Evolutionary conservation across 2,888 invertebrate species (phyloP).

Genomic region (Tenthredo livida): DNA sequence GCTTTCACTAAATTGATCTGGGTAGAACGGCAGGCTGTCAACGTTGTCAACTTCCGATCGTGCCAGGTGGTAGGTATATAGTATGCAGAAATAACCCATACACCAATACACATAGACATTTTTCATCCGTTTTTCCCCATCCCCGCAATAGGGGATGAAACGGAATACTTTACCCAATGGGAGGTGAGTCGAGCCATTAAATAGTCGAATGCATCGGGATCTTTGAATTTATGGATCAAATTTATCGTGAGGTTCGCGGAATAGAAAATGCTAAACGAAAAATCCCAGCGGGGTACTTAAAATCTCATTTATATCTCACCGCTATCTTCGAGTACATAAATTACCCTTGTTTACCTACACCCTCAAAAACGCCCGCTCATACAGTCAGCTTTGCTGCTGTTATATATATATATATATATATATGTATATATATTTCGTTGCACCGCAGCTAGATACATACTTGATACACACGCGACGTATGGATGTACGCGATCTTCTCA

Average conservation of each 20-base stretch:
- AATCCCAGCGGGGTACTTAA: conserved; percentile 68
- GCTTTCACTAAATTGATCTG: conserved; percentile 41
- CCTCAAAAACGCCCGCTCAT: conserved; percentile 30
- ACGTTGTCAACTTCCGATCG: conserved; percentile 36
- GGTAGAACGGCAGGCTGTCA: conserved; percentile 30
- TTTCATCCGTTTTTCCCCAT: conserved; percentile 30
- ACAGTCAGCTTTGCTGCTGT: conserved; percentile 35
- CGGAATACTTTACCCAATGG: conserved; percentile 47
- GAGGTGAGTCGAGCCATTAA: conserved; percentile 60
- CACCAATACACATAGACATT: conserved; percentile 13
- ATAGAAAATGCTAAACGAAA: conserved; percentile 64
- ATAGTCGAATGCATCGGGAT: conserved; percentile 68
- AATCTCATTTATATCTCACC: conserved; percentile 74
- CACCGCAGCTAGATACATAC: background rate
- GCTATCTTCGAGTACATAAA: conserved; percentile 73
- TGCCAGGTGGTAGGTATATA: background rate
- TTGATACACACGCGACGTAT: background rate
- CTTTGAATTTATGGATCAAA: conserved; percentile 68
- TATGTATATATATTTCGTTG: conserved; percentile 31
- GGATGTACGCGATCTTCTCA: background rate
- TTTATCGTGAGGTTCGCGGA: conserved; percentile 66
- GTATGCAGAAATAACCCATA: conserved; percentile 38
- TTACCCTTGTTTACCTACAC: conserved; percentile 61
- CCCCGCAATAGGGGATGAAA: conserved; percentile 55
- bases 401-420: background rate